These are phyloP conservation scores for Cyprinodon variegatus DNA, from an alignment of 2,113 vertebrate species.

Conservation along the genomic window DNA sequence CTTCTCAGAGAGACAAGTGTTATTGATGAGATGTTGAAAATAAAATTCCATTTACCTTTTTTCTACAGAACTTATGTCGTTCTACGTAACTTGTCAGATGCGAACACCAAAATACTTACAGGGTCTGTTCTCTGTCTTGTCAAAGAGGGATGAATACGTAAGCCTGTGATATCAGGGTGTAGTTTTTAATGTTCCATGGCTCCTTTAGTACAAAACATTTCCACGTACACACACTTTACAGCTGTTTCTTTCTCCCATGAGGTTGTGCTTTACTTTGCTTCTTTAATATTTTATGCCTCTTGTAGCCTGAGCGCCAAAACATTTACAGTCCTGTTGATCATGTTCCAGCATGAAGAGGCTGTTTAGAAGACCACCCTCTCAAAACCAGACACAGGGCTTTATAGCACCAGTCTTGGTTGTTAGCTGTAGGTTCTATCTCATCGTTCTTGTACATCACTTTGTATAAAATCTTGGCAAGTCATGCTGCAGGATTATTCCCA, in stretches of 20 bases:
- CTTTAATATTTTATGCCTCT: conserved; percentile 76
- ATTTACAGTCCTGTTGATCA: conserved; percentile 69
- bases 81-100: conserved; percentile 12
- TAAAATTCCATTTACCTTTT: conserved; percentile 17
- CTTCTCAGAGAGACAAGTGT: conserved; percentile 17
- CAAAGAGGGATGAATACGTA: neutral
- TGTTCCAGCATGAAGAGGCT: conserved; percentile 15
- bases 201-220: conserved; percentile 21
- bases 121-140: conserved; percentile 8
- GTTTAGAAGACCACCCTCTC: conserved; percentile 49
- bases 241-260: conserved; percentile 19
- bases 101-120: conserved; percentile 37
- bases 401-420: conserved; percentile 43
- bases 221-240: conserved; percentile 2
- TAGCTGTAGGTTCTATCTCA: conserved; percentile 33
- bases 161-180: conserved; percentile 27
- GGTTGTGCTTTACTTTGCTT: conserved; percentile 65
- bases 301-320: conserved; percentile 57
- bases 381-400: conserved; percentile 48
- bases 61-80: conserved; percentile 12
- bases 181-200: conserved; percentile 59
- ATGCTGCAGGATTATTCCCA: conserved; percentile 49
- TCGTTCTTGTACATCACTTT: conserved; percentile 18
- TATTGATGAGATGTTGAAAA: conserved; percentile 30
- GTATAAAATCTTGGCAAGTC: conserved; percentile 28